Evolutionary conservation across 2,113 vertebrate species (phyloP), one percentile per base, ranked within the genome.

Genomic region (Actenoides hombroni): DNA sequence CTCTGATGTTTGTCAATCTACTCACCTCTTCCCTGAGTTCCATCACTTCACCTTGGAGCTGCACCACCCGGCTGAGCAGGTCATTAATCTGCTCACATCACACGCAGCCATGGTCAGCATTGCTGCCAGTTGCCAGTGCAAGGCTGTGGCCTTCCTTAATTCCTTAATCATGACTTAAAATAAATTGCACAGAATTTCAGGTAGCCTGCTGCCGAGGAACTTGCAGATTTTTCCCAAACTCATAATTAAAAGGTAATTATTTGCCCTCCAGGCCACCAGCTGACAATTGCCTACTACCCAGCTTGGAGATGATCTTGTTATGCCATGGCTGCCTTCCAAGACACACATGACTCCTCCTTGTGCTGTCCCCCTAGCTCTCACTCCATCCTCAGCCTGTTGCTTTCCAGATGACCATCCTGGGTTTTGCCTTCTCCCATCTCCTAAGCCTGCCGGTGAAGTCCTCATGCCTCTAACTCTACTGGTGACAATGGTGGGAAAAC

Each of bases 281-380:
- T 28, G 31, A 4, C 9, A 24, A 16, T 33, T 35, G 10, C 17
- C 13, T 54, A 16, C 37, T 83, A 48, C 14, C 13, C 29, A 68
- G 16, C 21, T 64, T 19, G 24, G 8, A 80, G 3, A 4, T 53
- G 24, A 29, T 3, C 17, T 61, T 0, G 0, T 33, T n/a, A 6
- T 0, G 0, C 26, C 20, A 16, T 28, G 49, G 6, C 35, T 59
- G 40, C 46, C 39, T 87, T 76, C n/a, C 33, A 10, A 77, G 11
- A 16, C 10, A 28, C 8, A 28, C 0, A 3, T 0, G 0, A 33
- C 6, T 78, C 33, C 26, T 35, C 5, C 26, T 35, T 56, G 3
- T 31, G 79, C 16, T 82, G 28, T 3, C 3, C 4, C 4, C 3
- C 1, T 49, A 10, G 15, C 16, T 87, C 23, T 78, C 7, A 1